Evolutionary conservation across 2,797 vertebrate genomes (phyloP), one percentile per base, ranked within the genome.

Genomic region (Syngnathus rostellatus): DNA sequence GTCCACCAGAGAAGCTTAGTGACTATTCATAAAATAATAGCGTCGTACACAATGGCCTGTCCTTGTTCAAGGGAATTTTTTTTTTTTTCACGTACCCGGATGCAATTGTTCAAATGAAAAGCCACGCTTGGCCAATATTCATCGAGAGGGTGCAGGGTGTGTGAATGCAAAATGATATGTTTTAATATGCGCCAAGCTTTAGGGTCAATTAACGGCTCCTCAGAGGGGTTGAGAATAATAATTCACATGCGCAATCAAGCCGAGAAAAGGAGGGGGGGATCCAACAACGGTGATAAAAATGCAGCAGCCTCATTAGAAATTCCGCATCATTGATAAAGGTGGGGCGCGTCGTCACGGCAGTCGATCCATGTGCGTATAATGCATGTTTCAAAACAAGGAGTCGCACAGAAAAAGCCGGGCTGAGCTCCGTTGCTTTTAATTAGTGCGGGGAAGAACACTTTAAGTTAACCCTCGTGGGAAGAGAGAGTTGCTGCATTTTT

Each of bases 171-270:
- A 86, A 85, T 82, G 70, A 77, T 73, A 85, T 76, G 72, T 83
- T 81, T 77, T 82, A 80, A 85, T 83, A 82, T 83, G 75, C 73
- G 70, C 66, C 43, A 75, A 71, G 80, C 82, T 82, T 81, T 76
- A 79, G 77, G 85, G 87, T 88, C 85, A 87, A 86, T 88, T 87
- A 88, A 83, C 43, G 77, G 80, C 75, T 75, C 85, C 83, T 80
- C 48, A 67, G 82, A 78, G 80, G 70, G 53, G 75, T 64, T 80
- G 64, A 17, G 40, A 85, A 83, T 78, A 81, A 85, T 67, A 81
- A 85, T 67, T 83, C 81, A 83, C 75, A 79, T 6, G 73, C 65
- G 78, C 77, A 84, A 85, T 82, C 77, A 83, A 78, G 40, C 69
- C 66, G 65, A 70, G 74, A 79, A 68, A 67, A 75, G 77, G 72